Evolutionary conservation across 1,140 invertebrate species (phyloP), one percentile per base, ranked within the genome.

Genomic region (Maconellicoccus hirsutus): DNA sequence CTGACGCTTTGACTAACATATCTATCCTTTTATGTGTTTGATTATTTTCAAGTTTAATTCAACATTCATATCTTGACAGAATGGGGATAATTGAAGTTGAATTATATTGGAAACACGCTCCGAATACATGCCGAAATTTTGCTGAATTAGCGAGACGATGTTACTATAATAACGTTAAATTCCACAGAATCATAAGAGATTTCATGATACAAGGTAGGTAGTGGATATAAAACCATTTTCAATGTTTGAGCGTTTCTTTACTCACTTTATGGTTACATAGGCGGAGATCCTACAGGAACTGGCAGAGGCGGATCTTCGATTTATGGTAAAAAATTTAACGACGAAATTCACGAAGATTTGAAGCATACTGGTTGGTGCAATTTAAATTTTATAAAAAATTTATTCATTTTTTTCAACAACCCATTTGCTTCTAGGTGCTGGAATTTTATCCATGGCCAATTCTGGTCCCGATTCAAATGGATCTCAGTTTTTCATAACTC

Each of bases 91-190:
- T 98, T 27, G 84, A 87, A 0, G 80, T 98, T 52, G 96, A 99
- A 79, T 82, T 98, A 61, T 99, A 98, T 77, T 99, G 96, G 96
- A 94, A 96, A 80, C 95, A 98, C 80, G 89, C 95, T 8, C 95
- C 96, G 23, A 88, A 89, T 72, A 98, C 96, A 1, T 98, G 96
- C 74, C 82, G 91, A 77, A 99, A 99, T 79, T 98, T 98, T 83
- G 94, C 94, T 70, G 96, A 98, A 81, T 81, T 98, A 27, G 83
- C 89, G 0, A 82, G 93, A 73, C 82, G 95, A 77, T 94, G 94
- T 26, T 98, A 98, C 81, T 99, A 97, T 78, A 96, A 98, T 81
- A 90, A 90, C 71, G 93, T 93, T 8, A 94, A 94, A 77, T 99
- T 98, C 80, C 97, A 99, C 79, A 84, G 96, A 77, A 89, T 99